Evolutionary conservation across 30 jellyfish, hydroid and myxozoan genomes (phyloP), one percentile per base, ranked within the genome.

Genomic region (Mastigias papua): DNA sequence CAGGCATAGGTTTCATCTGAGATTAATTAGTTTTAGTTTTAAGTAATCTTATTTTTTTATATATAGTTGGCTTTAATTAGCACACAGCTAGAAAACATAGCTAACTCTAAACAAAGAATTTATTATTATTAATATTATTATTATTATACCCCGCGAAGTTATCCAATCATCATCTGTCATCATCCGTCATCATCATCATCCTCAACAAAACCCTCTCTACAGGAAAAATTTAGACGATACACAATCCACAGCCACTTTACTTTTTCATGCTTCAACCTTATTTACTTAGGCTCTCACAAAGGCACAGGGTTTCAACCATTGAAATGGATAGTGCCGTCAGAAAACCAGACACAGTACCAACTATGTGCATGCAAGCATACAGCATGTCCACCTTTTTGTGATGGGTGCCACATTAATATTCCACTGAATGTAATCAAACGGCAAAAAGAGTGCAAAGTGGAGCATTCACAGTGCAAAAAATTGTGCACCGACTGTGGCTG

Each of bases 401-500:
- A 92, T 86, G 98, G 90, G 6, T 33, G 91, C 8, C 98, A 92
- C 48, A 81, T 82, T 26, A 86, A 63, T 28, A 23, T 93, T 11
- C 97, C 98, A 13, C 82, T 84, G 72, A 69, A 46, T 13, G 96
- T 93, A 29, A 50, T 29, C 7, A 63, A 74, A 73, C 74, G 97
- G 32, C 97, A 88, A 48, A 61, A 73, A 32, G 83, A 82, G 32
- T 93, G 98, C 84, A 63, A 42, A 42, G 60, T 13, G 19, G 77
- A 23, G 34, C 98, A 93, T 48, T 22, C 73, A 0, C 73, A 88
- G 19, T 22, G 76, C 48, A 28, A 4, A 48, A 88, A 76, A 48
- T 32, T 93, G 35, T 93, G 98, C 78, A 87, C 97, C 0, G 89
- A 88, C 0, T 93, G 98, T 69, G 98, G 98, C 13, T 87, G 96